Evolutionary conservation across 2,888 invertebrate genomes (phyloP).

Genomic region (Oxytorus armatus): DNA sequence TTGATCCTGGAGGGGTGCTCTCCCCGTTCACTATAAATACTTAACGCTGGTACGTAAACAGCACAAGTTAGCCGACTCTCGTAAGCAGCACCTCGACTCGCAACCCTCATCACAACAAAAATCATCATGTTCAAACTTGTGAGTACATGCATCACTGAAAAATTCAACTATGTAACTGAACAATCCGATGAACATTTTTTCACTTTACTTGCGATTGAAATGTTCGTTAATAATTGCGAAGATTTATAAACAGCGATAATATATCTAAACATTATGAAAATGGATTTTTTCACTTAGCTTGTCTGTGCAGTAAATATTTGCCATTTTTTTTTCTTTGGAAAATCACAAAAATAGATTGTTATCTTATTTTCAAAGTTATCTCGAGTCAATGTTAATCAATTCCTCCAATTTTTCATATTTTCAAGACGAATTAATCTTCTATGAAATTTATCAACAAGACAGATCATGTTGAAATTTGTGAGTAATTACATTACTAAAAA

Average conservation of each 20-base stretch:
- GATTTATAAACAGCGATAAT: too few relatives aligned
- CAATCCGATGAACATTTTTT: too few relatives aligned
- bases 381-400: too few relatives aligned
- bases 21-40: slow-evolving; percentile 72
- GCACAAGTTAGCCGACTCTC: slow-evolving; percentile 70
- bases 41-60: slow-evolving; percentile 54
- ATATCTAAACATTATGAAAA: too few relatives aligned
- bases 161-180: too few relatives aligned
- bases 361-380: slow-evolving; percentile 71
- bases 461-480: too few relatives aligned
- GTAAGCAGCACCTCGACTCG: slow-evolving; percentile 64
- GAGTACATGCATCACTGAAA: slow-evolving; percentile 74
- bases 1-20: slow-evolving; percentile 73
- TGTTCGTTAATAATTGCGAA: not conserved
- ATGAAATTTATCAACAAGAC: too few relatives aligned
- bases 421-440: too few relatives aligned
- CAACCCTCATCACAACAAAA: slow-evolving; percentile 60
- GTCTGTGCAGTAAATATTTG: not conserved
- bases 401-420: too few relatives aligned
- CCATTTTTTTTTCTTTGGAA: not conserved
- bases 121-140: slow-evolving; percentile 85
- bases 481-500: not conserved
- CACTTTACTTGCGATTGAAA: too few relatives aligned
- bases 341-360: too few relatives aligned
- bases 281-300: not conserved